Percentiles rank a stretch among this genome's conserved stretches.
Conservation (phyloP, 2,888 invertebrate genomes). For the Monopis laevigella region DNA sequence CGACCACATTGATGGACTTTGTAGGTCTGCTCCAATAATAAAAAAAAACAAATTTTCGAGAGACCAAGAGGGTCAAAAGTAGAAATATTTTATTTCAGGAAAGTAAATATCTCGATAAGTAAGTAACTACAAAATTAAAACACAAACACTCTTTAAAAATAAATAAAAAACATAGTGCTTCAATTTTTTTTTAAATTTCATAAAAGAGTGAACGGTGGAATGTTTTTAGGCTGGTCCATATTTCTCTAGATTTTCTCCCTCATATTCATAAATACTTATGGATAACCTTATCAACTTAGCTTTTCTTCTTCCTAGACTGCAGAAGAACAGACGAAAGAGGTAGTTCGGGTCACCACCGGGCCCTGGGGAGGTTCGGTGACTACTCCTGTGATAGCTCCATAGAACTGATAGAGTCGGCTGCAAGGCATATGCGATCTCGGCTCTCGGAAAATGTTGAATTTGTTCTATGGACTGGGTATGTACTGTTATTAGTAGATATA, state of each 20-base stretch:
- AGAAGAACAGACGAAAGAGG: conserved; percentile 70
- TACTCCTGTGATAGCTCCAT: conserved; percentile 88
- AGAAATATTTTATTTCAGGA: no score
- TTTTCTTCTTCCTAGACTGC: conserved; percentile 50
- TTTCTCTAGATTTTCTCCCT: background rate
- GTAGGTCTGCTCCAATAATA: no score
- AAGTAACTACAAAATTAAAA: no score
- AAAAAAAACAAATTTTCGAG: no score
- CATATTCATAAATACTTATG: background rate
- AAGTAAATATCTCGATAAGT: no score
- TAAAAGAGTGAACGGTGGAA: no score
- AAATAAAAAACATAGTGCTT: no score
- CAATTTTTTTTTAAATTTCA: no score
- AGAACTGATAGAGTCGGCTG: conserved; percentile 88
- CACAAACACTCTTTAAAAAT: no score
- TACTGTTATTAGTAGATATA: no score
- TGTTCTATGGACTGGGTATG: conserved; percentile 94
- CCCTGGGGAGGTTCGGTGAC: conserved; percentile 68
- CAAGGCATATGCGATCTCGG: conserved; percentile 84
- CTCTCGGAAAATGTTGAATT: conserved; percentile 91
- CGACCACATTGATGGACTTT: no score
- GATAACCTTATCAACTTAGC: background rate
- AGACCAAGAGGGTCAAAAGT: no score
- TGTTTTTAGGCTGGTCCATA: background rate
- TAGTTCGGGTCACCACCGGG: conserved; percentile 64